phyloP scores from a whole-genome alignment of 53 echinoderm and acorn worm species.

The Paracentrotus lividus region DNA sequence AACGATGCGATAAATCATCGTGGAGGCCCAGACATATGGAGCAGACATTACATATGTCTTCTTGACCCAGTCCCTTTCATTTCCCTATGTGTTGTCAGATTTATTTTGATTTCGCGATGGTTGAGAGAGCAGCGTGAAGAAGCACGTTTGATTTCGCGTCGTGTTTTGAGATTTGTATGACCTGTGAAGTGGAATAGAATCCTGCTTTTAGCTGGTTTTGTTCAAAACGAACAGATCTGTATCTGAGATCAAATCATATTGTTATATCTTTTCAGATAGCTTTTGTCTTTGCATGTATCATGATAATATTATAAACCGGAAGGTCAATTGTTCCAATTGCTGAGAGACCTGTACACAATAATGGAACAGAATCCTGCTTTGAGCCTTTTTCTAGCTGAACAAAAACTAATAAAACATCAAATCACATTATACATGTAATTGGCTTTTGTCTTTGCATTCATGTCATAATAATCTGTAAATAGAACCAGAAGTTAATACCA shows the following conservation, averaged over 20 bases:
- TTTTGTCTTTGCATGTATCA: neutral
- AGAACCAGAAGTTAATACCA: neutral
- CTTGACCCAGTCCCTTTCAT: slow-evolving; percentile 40
- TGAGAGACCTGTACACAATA: no score
- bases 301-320: neutral
- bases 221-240: neutral
- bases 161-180: neutral
- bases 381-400: no score
- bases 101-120: slow-evolving; percentile 33
- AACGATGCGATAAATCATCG: slow-evolving; percentile 66
- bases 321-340: no score
- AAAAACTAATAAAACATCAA: no score
- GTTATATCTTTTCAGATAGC: neutral
- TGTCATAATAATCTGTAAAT: neutral
- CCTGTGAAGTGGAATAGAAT: neutral
- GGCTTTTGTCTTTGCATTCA: neutral
- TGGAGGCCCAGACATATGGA: slow-evolving; percentile 62
- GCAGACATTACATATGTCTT: slow-evolving; percentile 49
- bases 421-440: neutral
- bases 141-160: slow-evolving; percentile 3
- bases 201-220: neutral
- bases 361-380: no score
- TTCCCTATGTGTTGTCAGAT: slow-evolving; percentile 41
- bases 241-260: neutral
- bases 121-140: neutral